Percentiles rank a stretch among this genome's conserved stretches.
Evolutionary conservation across 2,797 vertebrate genomes (phyloP).

Genomic region (Cephalopachus bancanus): DNA sequence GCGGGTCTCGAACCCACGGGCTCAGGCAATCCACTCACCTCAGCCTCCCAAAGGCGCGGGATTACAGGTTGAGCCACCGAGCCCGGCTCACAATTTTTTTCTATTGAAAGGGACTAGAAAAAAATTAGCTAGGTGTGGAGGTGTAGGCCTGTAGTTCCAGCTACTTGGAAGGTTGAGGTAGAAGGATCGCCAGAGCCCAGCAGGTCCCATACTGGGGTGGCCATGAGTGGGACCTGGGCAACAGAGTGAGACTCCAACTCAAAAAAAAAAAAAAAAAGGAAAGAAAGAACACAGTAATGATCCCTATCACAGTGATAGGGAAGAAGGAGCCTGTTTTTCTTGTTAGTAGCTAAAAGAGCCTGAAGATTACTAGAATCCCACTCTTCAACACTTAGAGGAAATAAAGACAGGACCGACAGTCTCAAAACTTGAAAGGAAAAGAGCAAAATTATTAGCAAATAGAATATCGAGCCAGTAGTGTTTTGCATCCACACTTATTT

Average conservation of each 20-base stretch:
- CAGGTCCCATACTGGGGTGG: neutral
- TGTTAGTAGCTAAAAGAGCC: neutral
- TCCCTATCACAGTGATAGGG: neutral
- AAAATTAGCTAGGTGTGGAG: too few species aligned
- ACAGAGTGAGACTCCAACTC: neutral
- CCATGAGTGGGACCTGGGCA: neutral
- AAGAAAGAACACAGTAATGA: neutral
- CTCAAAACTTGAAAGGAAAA: slow-evolving; percentile 45
- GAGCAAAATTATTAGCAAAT: slow-evolving; percentile 41
- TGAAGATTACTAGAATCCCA: neutral
- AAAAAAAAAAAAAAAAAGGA: neutral
- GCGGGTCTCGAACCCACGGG: too few species aligned
- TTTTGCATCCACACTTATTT: neutral
- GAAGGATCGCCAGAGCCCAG: neutral
- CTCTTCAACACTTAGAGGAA: neutral
- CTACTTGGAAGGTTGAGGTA: neutral
- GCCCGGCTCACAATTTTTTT: neutral
- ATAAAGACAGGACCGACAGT: neutral
- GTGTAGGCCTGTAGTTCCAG: neutral
- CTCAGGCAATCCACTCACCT: too few species aligned
- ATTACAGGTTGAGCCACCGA: too few species aligned
- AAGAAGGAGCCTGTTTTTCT: neutral
- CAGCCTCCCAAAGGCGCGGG: too few species aligned
- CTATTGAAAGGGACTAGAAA: neutral
- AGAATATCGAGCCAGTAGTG: neutral